These are phyloP conservation scores for Drosophila pachea DNA, from an alignment of 1,140 invertebrate genomes.

Conservation along the genomic window DNA sequence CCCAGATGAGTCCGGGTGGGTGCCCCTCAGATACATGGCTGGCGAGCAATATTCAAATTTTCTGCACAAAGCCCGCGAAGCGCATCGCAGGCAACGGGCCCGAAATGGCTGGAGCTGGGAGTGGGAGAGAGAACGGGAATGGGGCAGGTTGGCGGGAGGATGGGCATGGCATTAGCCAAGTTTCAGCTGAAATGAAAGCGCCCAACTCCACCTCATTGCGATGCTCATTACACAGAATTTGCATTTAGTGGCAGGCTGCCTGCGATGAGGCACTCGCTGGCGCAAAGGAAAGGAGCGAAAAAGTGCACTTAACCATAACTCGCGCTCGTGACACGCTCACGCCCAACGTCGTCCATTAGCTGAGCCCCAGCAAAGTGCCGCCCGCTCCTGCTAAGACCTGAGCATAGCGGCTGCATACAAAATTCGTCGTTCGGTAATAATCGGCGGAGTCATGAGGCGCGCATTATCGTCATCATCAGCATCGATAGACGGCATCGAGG, in stretches of 20 bases:
- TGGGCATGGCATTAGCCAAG: slow-evolving; percentile 37
- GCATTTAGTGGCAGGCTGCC: slow-evolving; percentile 66
- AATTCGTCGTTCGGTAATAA: slow-evolving; percentile 46
- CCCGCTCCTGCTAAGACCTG: slow-evolving; percentile 3
- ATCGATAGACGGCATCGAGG: slow-evolving; percentile 45
- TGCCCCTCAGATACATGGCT: slow-evolving; percentile 15
- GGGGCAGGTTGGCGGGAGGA: not conserved
- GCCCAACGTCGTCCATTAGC: slow-evolving; percentile 65
- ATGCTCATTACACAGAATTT: slow-evolving; percentile 74
- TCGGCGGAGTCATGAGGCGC: slow-evolving; percentile 23
- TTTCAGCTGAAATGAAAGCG: slow-evolving; percentile 47
- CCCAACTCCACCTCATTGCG: slow-evolving; percentile 24
- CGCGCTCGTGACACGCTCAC: slow-evolving; percentile 58
- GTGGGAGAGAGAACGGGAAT: slow-evolving; percentile 10
- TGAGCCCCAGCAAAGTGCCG: slow-evolving; percentile 14
- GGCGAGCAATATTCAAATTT: slow-evolving; percentile 72
- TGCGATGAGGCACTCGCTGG: not conserved
- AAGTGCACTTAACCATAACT: slow-evolving; percentile 77
- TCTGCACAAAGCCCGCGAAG: slow-evolving; percentile 73
- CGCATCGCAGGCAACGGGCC: slow-evolving; percentile 62
- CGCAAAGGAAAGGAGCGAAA: slow-evolving; percentile 25
- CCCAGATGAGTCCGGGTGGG: slow-evolving; percentile 37
- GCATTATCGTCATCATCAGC: slow-evolving; percentile 33
- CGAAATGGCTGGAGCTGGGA: not conserved
- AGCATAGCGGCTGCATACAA: slow-evolving; percentile 55